These are phyloP conservation scores for Cheirogaleus major DNA, from an alignment of 2,797 vertebrate species.

Conservation along the genomic window DNA sequence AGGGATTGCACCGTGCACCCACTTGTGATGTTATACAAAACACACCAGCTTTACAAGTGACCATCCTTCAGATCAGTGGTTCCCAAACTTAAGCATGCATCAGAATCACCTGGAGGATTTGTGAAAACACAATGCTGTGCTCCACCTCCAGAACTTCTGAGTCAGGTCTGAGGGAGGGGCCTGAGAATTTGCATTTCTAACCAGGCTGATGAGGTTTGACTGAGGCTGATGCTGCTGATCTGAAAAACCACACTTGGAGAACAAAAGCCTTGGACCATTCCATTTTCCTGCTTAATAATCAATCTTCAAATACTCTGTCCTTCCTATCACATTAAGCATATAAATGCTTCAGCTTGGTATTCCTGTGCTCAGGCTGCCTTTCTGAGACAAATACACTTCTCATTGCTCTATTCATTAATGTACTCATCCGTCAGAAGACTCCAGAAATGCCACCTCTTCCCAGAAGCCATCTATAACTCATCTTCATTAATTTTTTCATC, in stretches of 20 bases:
- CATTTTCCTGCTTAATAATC: background rate
- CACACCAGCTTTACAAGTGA: background rate
- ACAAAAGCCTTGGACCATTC: background rate
- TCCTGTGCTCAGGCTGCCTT: background rate
- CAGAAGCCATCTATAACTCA: background rate
- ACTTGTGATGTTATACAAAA: background rate
- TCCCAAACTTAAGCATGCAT: rapidly evolving
- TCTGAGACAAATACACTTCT: background rate
- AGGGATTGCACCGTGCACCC: background rate
- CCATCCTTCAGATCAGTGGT: background rate
- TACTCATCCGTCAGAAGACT: background rate
- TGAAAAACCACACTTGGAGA: background rate
- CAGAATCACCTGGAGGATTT: background rate
- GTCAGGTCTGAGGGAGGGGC: background rate
- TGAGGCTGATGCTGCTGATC: background rate
- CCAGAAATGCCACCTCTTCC: background rate
- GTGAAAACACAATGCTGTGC: background rate
- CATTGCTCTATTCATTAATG: background rate
- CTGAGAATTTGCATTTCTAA: background rate
- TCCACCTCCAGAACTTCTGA: background rate
- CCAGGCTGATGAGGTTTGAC: too few relatives aligned
- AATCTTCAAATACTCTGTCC: background rate
- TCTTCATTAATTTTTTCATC: background rate
- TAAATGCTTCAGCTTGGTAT: background rate
- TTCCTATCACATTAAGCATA: too few relatives aligned